Evolutionary conservation across 2,113 vertebrate species (phyloP), one percentile per base, ranked within the genome.

Genomic region (Campylorhamphus procurvoides): DNA sequence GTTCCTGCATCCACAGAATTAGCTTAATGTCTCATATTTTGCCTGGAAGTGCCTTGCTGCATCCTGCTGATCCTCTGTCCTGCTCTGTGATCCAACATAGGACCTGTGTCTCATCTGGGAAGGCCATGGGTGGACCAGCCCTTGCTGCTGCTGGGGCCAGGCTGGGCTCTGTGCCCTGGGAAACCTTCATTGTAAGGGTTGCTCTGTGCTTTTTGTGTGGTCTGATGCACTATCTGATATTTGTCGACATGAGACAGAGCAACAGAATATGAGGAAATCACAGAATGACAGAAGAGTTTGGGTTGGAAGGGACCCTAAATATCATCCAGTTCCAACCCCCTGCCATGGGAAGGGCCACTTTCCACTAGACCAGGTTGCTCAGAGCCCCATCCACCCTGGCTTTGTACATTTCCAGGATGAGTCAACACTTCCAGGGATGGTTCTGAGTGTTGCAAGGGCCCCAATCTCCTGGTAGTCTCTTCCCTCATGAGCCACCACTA

Each of bases 71-170:
- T 39, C 49, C 12, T 64, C n/a, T 53, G 53, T 53, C 25, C 31
- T 73, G 23, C 40, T 47, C 31, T 0, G 0, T 19, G 27, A 14
- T 24, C 53, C 33, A 12, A 0, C 1, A 8, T 27, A 49, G 31
- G 15, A 40, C 35, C 9, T 50, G 12, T 22, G 60, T 25, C 42
- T 58, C 14, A 6, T n/a, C 68, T 86, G 33, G 35, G 27, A 10
- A 74, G 24, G 18, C 15, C 37, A 2, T 4, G 9, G 4, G 1
- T 11, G 31, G 6, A 20, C 40, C 7, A n/a, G 39, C 39, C 47
- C 35, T 67, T 47, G 44, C 18, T 89, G 47, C 18, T 1, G 3
- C 16, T 1, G 5, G 23, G 37, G 42, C 39, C 67, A 59, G 29
- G 5, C 6, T 79, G 53, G 49, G 9, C 16, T 39, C 33, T 72